phyloP scores from a whole-genome alignment of 2,888 invertebrate species.

The Prosapia bicincta region DNA sequence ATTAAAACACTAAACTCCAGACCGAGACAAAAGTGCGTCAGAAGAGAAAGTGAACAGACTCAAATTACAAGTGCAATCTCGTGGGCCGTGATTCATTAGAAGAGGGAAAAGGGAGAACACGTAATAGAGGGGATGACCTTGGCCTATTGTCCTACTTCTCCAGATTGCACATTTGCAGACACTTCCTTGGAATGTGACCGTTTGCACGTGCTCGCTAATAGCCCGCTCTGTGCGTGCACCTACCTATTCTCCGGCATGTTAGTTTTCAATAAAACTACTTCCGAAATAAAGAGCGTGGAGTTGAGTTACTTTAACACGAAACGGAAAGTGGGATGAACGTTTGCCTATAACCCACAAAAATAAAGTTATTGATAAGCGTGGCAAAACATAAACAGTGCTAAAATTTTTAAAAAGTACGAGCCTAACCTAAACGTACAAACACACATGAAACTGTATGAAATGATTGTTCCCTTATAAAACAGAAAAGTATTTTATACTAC shows the following conservation, averaged over 20 bases:
- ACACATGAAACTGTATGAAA: too few relatives aligned
- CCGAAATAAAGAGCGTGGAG: too few relatives aligned
- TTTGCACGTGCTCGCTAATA: neutral
- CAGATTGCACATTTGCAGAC: neutral
- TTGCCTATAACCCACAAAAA: too few relatives aligned
- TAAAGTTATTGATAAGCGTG: too few relatives aligned
- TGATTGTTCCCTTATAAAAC: too few relatives aligned
- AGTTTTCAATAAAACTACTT: neutral
- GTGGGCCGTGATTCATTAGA: neutral
- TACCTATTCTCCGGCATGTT: neutral
- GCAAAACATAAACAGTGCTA: too few relatives aligned
- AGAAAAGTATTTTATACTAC: too few relatives aligned
- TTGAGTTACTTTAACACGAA: too few relatives aligned
- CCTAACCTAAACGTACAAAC: too few relatives aligned
- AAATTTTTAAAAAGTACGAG: too few relatives aligned
- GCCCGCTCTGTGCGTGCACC: neutral
- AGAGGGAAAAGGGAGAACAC: neutral
- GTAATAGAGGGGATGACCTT: neutral
- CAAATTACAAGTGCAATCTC: neutral
- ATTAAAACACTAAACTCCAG: neutral
- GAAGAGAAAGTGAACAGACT: neutral
- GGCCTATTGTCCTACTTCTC: neutral
- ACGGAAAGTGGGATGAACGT: too few relatives aligned
- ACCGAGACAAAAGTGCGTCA: neutral
- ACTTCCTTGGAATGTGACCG: neutral